phyloP scores from a whole-genome alignment of 1,140 invertebrate species.

The Pteromalus puparum region DNA sequence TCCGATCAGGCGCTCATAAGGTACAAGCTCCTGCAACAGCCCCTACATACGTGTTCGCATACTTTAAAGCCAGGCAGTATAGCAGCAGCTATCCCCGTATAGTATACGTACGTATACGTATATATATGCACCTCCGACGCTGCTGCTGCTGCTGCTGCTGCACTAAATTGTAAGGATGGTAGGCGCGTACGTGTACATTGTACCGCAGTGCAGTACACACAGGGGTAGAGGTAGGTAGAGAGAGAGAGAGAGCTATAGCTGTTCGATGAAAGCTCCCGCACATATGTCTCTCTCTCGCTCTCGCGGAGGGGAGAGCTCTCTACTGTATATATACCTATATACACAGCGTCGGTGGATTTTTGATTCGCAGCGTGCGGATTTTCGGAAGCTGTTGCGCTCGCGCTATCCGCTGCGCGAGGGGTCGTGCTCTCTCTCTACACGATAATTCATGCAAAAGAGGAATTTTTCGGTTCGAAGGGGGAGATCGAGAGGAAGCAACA shows the following conservation, averaged over 20 bases:
- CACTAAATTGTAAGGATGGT: constrained; percentile 4
- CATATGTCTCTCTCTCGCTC: background rate
- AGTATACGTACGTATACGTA: background rate
- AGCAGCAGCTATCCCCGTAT: background rate
- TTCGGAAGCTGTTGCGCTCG: constrained; percentile 34
- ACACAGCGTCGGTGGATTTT: background rate
- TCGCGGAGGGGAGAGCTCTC: background rate
- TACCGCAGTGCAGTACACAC: background rate
- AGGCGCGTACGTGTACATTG: constrained; percentile 5
- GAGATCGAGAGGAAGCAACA: background rate
- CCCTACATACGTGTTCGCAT: background rate
- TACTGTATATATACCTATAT: too few relatives aligned
- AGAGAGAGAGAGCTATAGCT: background rate
- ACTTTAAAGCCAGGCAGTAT: background rate
- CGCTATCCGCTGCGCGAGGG: background rate
- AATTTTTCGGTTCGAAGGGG: constrained; percentile 42
- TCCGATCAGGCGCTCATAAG: constrained; percentile 2
- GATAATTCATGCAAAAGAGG: constrained; percentile 47
- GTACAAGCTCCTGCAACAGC: background rate
- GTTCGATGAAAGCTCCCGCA: constrained; percentile 24
- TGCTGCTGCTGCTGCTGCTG: background rate
- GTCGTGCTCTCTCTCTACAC: too few relatives aligned
- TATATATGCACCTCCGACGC: background rate
- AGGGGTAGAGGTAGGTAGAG: background rate
- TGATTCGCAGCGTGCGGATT: constrained; percentile 17